These are phyloP conservation scores for Listronotus oregonensis DNA, from an alignment of 1,140 invertebrate genomes.

Conservation along the genomic window DNA sequence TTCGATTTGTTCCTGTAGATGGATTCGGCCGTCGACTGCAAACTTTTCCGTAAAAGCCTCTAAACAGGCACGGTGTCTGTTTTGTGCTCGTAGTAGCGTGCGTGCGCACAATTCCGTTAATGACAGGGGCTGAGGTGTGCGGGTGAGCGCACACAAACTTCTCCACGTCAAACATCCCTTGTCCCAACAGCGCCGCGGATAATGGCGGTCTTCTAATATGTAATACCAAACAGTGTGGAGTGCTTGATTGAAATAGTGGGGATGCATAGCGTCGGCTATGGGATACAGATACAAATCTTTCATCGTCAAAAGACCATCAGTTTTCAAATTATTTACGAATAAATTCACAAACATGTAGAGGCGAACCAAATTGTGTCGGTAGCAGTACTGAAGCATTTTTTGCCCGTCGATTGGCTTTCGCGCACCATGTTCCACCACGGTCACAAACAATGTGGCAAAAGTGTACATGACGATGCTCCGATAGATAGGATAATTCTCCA, in stretches of 20 bases:
- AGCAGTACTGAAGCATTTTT: constrained; percentile 1
- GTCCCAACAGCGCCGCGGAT: too few species aligned
- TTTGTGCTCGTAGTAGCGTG: constrained; percentile 1
- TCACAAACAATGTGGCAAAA: too few species aligned
- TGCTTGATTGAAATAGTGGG: too few species aligned
- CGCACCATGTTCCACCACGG: too few species aligned
- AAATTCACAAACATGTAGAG: constrained; percentile 1
- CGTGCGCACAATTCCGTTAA: background rate
- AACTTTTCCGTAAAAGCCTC: background rate
- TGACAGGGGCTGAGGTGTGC: constrained; percentile 1
- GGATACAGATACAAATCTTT: too few species aligned
- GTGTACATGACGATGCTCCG: too few species aligned
- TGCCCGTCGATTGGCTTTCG: constrained; percentile 1
- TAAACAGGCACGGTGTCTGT: constrained; percentile 1
- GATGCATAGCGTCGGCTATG: too few species aligned
- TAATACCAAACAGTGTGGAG: too few species aligned
- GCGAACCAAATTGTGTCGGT: constrained; percentile 1
- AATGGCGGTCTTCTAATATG: too few species aligned
- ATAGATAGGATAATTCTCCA: constrained; percentile 1
- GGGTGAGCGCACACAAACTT: constrained; percentile 1
- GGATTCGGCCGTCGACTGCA: constrained; percentile 1
- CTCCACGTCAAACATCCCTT: too few species aligned
- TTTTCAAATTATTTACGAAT: too few species aligned
- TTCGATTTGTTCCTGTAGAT: constrained; percentile 1
- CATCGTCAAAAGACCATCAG: too few species aligned